phyloP scores from a whole-genome alignment of 2,888 invertebrate species.

The Notodromas monacha region DNA sequence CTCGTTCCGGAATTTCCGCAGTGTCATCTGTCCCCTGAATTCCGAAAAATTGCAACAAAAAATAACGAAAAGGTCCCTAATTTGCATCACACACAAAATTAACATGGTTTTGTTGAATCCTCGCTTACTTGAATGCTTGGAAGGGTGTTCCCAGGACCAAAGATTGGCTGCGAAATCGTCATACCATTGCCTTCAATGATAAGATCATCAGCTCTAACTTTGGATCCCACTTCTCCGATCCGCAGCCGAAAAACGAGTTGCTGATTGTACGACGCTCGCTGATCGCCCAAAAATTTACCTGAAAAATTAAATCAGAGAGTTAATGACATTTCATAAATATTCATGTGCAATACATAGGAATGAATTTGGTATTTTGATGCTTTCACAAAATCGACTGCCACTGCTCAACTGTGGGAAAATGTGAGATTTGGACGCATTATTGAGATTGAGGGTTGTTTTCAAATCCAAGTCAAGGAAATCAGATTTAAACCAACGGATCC shows the following conservation, averaged over 20 bases:
- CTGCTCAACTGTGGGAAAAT: too few relatives aligned
- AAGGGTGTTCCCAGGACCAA: constrained; percentile 54
- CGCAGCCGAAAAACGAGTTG: constrained; percentile 56
- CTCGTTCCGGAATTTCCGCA: too few relatives aligned
- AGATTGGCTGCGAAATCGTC: constrained; percentile 55
- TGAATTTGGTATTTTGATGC: too few relatives aligned
- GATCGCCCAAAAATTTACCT: constrained; percentile 48
- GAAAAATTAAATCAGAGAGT: constrained; percentile 8
- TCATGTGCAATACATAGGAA: constrained; percentile 5
- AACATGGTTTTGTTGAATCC: constrained; percentile 6
- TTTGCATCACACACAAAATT: not conserved
- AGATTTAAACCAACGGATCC: too few relatives aligned
- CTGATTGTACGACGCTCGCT: constrained; percentile 74
- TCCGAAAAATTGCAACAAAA: too few relatives aligned
- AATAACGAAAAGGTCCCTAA: too few relatives aligned
- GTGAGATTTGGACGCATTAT: too few relatives aligned
- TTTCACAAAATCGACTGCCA: too few relatives aligned
- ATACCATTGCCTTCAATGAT: constrained; percentile 50
- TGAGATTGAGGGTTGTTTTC: too few relatives aligned
- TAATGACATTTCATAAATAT: constrained; percentile 9
- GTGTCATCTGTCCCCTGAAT: too few relatives aligned
- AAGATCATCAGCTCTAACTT: constrained; percentile 51
- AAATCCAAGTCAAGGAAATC: too few relatives aligned
- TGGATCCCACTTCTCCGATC: constrained; percentile 43
- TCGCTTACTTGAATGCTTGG: constrained; percentile 30